Evolutionary conservation across 1,140 invertebrate species (phyloP), one percentile per base, ranked within the genome.

Genomic region (Panagrolaimus sp.): DNA sequence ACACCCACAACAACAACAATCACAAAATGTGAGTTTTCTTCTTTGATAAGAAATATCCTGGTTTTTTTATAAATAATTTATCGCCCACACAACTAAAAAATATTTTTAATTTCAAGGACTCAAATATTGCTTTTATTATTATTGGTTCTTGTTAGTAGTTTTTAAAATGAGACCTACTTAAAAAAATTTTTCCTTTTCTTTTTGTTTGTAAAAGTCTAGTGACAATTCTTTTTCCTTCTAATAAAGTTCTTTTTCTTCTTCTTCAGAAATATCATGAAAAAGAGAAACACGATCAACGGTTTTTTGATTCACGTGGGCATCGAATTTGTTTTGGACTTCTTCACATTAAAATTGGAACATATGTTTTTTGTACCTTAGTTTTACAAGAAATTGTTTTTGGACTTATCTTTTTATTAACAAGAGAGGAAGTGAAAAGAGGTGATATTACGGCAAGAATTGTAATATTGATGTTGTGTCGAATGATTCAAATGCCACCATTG

Each of bases 291-390:
- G 28, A n/a, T 58, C 21, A 58, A 58, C 52, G 52, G 10, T 58
- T n/a, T 21, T 58, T 58, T 28, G 52, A 58, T 58, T 58, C 52
- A 12, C 28, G 21, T 28, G 52, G 52, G 28, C 52, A 58, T 17
- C 52, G 52, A 28, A 58, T 58, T 17, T 58, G 52, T 28, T 21
- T 28, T 58, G 52, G 52, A 21, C 28, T 58, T 26, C 52, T 58
- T 17, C 52, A 58, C 17, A 28, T 58, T 58, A 58, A 58, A 28
- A 58, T 58, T 28, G 52, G 52, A 21, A 58, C 52, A 26, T 58
- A 58, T 58, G 52, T 58, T 21, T 21, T 58, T 28, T 58, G 52
- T 28, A 58, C 52, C 28, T 58, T 58, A 28, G 52, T 58, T 58
- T 28, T 58, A 28, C 52, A 58, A 28, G 52, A 58, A 21, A 58